phyloP scores from a whole-genome alignment of 2,888 invertebrate genomes.

The Agrotis exclamationis region DNA sequence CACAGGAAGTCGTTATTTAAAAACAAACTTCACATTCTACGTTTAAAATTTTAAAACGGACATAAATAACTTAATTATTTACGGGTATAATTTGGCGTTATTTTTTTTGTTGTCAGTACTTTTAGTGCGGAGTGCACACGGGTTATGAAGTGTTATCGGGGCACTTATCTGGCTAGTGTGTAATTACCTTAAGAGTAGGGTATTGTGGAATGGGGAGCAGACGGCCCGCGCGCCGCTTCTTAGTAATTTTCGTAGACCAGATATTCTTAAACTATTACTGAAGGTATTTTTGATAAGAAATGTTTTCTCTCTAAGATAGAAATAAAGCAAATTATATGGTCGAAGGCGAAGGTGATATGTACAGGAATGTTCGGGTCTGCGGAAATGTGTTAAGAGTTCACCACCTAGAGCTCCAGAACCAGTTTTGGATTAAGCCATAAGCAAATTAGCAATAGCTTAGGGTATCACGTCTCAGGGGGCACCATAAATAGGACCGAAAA shows the following conservation, averaged over 20 bases:
- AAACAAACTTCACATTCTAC: conserved; percentile 56
- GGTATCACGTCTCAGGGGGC: too few species aligned
- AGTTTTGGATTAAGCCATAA: too few species aligned
- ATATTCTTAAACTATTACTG: conserved; percentile 53
- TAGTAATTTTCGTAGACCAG: conserved; percentile 56
- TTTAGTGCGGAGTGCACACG: conserved; percentile 48
- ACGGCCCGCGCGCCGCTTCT: conserved; percentile 47
- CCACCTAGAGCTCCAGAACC: too few species aligned
- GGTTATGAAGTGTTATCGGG: conserved; percentile 75
- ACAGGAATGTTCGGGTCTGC: too few species aligned
- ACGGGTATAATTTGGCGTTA: conserved; percentile 54
- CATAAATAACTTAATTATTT: conserved; percentile 65
- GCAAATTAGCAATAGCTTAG: too few species aligned
- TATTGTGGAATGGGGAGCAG: conserved; percentile 58
- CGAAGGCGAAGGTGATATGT: too few species aligned
- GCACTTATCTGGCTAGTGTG: conserved; percentile 73
- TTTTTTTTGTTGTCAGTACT: conserved; percentile 53
- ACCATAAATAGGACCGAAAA: too few species aligned
- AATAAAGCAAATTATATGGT: too few species aligned
- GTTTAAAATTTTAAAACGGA: conserved; percentile 52
- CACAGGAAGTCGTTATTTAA: conserved; percentile 58
- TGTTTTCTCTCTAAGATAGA: neutral
- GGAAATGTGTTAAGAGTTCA: too few species aligned
- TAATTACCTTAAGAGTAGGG: conserved; percentile 77
- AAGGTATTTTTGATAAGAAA: neutral